A percentile compares a stretch with the other conserved stretches of the same genome.
phyloP scores from a whole-genome alignment of 2,797 vertebrate species.

The Odontamblyopus lacepedii region DNA sequence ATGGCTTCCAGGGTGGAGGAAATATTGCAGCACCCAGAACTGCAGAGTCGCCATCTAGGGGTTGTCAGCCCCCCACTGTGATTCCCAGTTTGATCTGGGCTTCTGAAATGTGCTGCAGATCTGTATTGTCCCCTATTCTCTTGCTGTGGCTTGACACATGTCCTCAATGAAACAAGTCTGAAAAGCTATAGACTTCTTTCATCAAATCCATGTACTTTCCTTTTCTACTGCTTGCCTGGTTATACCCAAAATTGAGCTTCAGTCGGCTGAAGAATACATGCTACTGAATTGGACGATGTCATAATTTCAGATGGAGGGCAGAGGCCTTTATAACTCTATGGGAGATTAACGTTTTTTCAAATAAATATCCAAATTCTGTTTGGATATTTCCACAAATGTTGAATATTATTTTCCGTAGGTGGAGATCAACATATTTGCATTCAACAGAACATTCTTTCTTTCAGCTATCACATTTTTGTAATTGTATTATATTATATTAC shows the following conservation, averaged over 20 bases:
- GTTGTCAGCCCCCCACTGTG: slow-evolving; percentile 55
- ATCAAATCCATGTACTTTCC: neutral
- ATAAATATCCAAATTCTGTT: no score
- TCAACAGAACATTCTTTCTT: no score
- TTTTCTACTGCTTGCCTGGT: neutral
- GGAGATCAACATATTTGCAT: no score
- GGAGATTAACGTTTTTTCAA: no score
- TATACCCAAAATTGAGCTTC: neutral
- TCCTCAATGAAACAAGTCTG: neutral
- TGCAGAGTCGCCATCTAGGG: slow-evolving; percentile 39
- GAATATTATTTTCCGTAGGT: no score
- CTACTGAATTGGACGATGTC: neutral
- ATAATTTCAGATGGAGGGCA: neutral
- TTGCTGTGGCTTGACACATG: slow-evolving; percentile 13
- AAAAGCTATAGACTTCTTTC: neutral
- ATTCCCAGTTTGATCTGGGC: slow-evolving; percentile 41
- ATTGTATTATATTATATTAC: no score
- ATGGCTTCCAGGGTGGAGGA: slow-evolving; percentile 33
- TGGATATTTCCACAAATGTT: no score
- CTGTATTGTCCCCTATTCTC: slow-evolving; percentile 32
- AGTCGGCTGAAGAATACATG: neutral
- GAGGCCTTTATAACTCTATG: neutral
- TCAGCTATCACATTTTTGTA: no score
- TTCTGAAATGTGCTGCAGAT: slow-evolving; percentile 42
- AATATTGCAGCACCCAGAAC: slow-evolving; percentile 40